These are phyloP conservation scores for Polypterus bichir DNA, from an alignment of 2,113 vertebrate species.

Conservation along the genomic window DNA sequence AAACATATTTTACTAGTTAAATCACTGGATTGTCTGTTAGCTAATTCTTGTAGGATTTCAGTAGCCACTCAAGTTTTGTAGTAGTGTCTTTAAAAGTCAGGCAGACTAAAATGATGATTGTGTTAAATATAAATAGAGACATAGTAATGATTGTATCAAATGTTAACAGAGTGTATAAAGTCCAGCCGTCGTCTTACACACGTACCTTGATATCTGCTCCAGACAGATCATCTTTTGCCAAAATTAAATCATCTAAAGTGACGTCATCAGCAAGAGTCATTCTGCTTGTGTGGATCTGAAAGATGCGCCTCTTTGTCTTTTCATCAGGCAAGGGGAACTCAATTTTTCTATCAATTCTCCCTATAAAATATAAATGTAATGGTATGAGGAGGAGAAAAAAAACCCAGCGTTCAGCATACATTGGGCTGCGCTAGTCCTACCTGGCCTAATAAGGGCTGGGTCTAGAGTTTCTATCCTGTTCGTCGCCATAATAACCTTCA, in stretches of 20 bases:
- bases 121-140: too few species aligned
- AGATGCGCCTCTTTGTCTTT: constrained; percentile 92
- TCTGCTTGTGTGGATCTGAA: constrained; percentile 93
- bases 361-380: constrained; percentile 34
- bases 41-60: too few species aligned
- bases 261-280: constrained; percentile 88
- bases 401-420: too few species aligned
- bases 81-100: too few species aligned
- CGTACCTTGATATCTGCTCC: constrained; percentile 90
- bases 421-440: constrained; percentile 31
- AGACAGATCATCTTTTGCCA: constrained; percentile 94
- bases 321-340: constrained; percentile 95
- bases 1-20: too few species aligned
- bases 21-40: too few species aligned
- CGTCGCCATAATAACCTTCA: constrained; percentile 97
- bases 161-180: too few species aligned
- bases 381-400: too few species aligned
- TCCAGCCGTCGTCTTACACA: too few species aligned
- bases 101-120: too few species aligned
- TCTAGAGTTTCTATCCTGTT: constrained; percentile 95
- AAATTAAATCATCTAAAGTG: constrained; percentile 84
- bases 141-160: too few species aligned
- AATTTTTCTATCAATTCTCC: constrained; percentile 90
- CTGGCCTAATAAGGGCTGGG: constrained; percentile 90
- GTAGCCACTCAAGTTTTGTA: too few species aligned